Evolutionary conservation across 64 coral and sea anemone species (phyloP), one percentile per base, ranked within the genome.

Genomic region (Montipora cactus): DNA sequence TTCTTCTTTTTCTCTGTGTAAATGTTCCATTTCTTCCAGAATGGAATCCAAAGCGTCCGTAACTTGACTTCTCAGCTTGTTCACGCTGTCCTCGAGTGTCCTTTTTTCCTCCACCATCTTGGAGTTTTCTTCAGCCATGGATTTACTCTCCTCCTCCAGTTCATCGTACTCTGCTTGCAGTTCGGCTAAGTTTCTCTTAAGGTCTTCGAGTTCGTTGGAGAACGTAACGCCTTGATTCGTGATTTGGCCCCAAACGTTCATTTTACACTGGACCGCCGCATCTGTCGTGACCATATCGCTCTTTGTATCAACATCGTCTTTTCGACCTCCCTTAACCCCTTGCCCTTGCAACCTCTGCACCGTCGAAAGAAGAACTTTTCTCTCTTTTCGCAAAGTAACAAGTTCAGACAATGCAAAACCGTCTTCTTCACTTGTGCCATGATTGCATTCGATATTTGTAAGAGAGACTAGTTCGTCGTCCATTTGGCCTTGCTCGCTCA

Each of bases 1-100:
- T 55, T 90, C 79, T 55, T 96, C 79, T 13, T 96, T 99, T n/a
- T 93, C 66, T 2, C 25, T 64, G 18, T 96, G 95, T 76, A 99
- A 59, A 8, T 96, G 92, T 71, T 99, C 98, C 45, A 99, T 99
- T 93, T 99, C 98, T 52, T 99, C 98, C 47, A 99, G 89, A 48
- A 81, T 99, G 14, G 98, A 96, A 74, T 99, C 98, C 21, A 99
- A 77, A 53, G 95, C 94, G 69, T 99, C 98, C 67, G 90, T 96
- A 44, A 99, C 79, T 82, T 99, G 98, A 21, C 70, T 61, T 67
- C 95, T 96, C 59, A 99, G 87, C 49, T 96, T 96, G 49, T 94
- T 88, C 49, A 96, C 89, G 5, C 95, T 96, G 77, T 99, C 95
- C 81, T 93, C 91, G 11, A 95, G 92, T 61, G 47, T 50, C 87